These are phyloP conservation scores for Xyliphius kryptos DNA, from an alignment of 2,113 vertebrate genomes.

Conservation along the genomic window DNA sequence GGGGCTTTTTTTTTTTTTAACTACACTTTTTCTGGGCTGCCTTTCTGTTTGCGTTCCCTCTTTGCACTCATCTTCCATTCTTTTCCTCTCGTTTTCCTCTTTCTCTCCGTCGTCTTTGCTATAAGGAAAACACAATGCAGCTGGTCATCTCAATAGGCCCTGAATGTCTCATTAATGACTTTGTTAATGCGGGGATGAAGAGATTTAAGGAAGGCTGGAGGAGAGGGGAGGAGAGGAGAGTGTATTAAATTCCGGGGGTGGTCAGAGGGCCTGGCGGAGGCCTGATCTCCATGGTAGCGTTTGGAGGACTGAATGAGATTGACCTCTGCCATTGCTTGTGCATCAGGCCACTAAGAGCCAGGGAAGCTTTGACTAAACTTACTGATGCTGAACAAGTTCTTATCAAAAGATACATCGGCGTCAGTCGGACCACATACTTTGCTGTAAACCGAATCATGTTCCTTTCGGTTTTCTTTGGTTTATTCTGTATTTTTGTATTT, in stretches of 20 bases:
- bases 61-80: constrained; percentile 48
- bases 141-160: constrained; percentile 96
- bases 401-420: constrained; percentile 89
- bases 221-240: constrained; percentile 64
- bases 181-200: constrained; percentile 74
- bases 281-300: constrained; percentile 98
- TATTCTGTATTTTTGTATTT: not conserved
- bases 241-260: constrained; percentile 99
- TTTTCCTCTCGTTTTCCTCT: constrained; percentile 50
- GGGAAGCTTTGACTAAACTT: constrained; percentile 93
- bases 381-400: constrained; percentile 98
- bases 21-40: constrained; percentile 92
- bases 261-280: constrained; percentile 86
- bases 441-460: not conserved
- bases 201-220: constrained; percentile 51
- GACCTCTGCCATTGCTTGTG: constrained; percentile 93
- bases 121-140: constrained; percentile 78
- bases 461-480: not conserved
- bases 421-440: constrained; percentile 64
- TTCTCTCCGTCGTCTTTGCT: constrained; percentile 51
- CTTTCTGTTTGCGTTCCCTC: constrained; percentile 56
- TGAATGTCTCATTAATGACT: constrained; percentile 99
- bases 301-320: constrained; percentile 85
- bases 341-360: constrained; percentile 75
- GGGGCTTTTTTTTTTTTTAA: constrained; percentile 37